Evolutionary conservation across 2,888 invertebrate species (phyloP), one percentile per base, ranked within the genome.

Genomic region (Drosophila kambysellisi): DNA sequence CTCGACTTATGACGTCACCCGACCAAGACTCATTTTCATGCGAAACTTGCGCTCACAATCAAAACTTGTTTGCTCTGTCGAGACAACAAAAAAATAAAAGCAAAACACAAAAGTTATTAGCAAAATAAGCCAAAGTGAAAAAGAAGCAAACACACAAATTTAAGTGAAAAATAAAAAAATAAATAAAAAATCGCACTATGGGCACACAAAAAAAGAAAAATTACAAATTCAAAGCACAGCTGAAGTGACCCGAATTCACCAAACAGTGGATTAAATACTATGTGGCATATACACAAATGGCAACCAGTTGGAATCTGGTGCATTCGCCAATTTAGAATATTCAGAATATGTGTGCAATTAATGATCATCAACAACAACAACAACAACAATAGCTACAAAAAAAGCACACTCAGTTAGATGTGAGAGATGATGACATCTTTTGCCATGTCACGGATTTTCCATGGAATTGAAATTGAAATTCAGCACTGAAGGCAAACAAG

Each of bases 21-120:
- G 54, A 33, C 33, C 66, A 60, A 80, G 70, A 65, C 69, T 74
- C 68, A 81, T 74, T 75, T 77, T 77, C 60, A 70, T 71, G 70
- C 72, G 60, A 74, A 75, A 50, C 81, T 64, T 35, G 53, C 60
- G 52, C 74, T 54, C 70, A 68, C 88, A 89, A 87, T 87, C 84
- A 86, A 89, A 85, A 85, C 89, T 85, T 87, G 84, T 84, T 85
- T 84, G 89, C 56, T 54, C 70, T 64, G 63, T 64, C 70, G 69
- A 75, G 63, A 75, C 69, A 79, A 80, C 66, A 74, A 60, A 70
- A 50, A 71, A 74, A 67, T 50, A 64, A 70, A 32, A 29, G 57
- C 56, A 5, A 37, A 57, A 25, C 39, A 58, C n/a, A 54, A 25
- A 60, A 63, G 30, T 68, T 57, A 56, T 54, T 43, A 68, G 73